phyloP scores from a whole-genome alignment of 2,888 invertebrate genomes.

The Thymelicus lineola region DNA sequence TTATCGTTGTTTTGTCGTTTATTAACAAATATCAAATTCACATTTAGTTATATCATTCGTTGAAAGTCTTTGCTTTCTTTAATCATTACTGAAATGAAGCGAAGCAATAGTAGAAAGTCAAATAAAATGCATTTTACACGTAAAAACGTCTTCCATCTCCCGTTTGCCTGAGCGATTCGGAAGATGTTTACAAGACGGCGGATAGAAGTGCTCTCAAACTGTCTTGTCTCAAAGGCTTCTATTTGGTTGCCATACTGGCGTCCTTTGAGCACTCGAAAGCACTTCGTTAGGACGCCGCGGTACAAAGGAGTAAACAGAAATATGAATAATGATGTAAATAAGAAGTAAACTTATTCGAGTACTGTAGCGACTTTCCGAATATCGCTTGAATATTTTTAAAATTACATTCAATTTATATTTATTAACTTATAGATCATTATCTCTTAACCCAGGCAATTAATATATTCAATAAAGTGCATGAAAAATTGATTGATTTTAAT shows the following conservation, averaged over 20 bases:
- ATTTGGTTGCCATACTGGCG: slow-evolving; percentile 23
- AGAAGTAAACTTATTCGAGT: background rate
- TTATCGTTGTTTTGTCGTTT: too few relatives aligned
- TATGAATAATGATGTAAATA: slow-evolving; percentile 12
- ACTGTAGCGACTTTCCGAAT: background rate
- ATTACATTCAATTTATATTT: too few relatives aligned
- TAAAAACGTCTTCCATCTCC: slow-evolving; percentile 2
- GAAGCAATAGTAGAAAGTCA: background rate
- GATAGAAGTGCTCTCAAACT: slow-evolving; percentile 24
- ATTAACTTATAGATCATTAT: too few relatives aligned
- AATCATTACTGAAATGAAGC: background rate
- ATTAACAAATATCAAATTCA: too few relatives aligned
- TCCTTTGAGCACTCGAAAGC: slow-evolving; percentile 30
- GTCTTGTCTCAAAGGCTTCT: slow-evolving; percentile 36
- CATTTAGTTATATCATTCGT: background rate
- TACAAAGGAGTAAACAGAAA: slow-evolving; percentile 19
- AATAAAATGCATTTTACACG: background rate
- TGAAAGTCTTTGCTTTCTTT: background rate
- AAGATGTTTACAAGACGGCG: slow-evolving; percentile 33
- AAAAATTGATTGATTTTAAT: too few relatives aligned
- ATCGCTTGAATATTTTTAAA: background rate
- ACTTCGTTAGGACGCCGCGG: slow-evolving; percentile 27
- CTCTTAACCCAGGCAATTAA: too few relatives aligned
- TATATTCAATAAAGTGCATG: too few relatives aligned
- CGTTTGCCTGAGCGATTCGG: slow-evolving; percentile 18